Evolutionary conservation across 2,113 vertebrate genomes (phyloP), one percentile per base, ranked within the genome.

Genomic region (Girardinichthys multiradiatus): DNA sequence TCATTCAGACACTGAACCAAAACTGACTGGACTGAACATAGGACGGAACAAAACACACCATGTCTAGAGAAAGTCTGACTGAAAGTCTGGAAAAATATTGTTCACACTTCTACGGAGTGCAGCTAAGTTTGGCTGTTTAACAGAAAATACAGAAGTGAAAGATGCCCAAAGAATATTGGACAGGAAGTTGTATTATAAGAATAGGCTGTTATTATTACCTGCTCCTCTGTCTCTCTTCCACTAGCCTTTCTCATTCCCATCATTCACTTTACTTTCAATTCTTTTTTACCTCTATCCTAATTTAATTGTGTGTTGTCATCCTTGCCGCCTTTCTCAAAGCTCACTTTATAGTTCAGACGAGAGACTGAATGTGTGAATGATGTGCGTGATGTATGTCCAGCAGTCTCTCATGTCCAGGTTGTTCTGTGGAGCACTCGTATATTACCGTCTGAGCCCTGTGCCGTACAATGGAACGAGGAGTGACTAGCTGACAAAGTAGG

Each of bases 321-420:
- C 79, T 80, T 63, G 72, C 82, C 67, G 76, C 73, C 64, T 69
- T 57, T 61, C 72, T 87, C 79, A 87, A 74, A 86, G 72, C 85
- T 76, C 76, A 69, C 72, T 89, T 91, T 74, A 86, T 61, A 62
- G 74, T 74, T 81, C 35, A 70, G 78, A 86, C 82, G 80, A 85
- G 77, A 86, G 83, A 71, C 66, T 77, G 79, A 68, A 66, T 70
- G 74, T 79, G 76, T 87, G 86, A 85, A 77, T 79, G 86, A 86
- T 81, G 81, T 87, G 77, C 82, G 70, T 87, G 81, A 90, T 88
- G 81, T 87, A 88, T 85, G 87, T 90, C 87, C 86, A 83, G 83
- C 86, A 82, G 86, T 91, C 77, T 17, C 77, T 91, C 89, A 87
- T 80, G 89, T 87, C 81, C 77, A 70, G 72, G 77, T 81, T 68